Evolutionary conservation across 2,888 invertebrate genomes (phyloP), one percentile per base, ranked within the genome.

Genomic region (Diabrotica balteata): DNA sequence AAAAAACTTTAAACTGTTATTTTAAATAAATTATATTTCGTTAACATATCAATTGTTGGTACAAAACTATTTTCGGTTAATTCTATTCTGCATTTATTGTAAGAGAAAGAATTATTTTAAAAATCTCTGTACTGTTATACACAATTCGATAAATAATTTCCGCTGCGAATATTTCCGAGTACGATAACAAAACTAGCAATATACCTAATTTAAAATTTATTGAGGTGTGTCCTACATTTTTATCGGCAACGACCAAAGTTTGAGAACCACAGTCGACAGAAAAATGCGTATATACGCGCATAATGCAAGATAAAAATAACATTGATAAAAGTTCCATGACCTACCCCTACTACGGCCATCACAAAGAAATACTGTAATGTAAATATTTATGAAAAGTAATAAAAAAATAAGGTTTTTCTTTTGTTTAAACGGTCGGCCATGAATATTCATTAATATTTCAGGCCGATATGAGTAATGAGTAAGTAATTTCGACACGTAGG

Each of bases 321-420:
- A 74, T 76, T 77, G 82, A 82, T 82, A 82, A 82, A 79, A 80
- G 82, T 81, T 82, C 81, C 80, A 78, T 82, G 82, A 82, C 82
- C 82, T 82, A 82, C 79, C 80, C 77, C 77, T 73, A 79, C 73
- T 70, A 73, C 73, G 73, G 66, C 61, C 57, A 66, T 73, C 73
- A 77, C 76, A 78, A 78, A 76, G 75, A 73, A 73, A 73, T 74
- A 72, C 73, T 73, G 69, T 73, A 76, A 77, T 76, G 75, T 78
- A 78, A 76, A 78, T 75, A 76, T 72, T 69, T 67, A 70, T 73
- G 70, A 72, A 69, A 65, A 65, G 64, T 67, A 66, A 8, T 9
- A 68, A 71, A 65, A 65, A 68, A 52, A 62, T 66, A 59, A 60
- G 63, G 57, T 70, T 71, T 71, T 72, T 70, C 63, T 70, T 69